Evolutionary conservation across 2,113 vertebrate species (phyloP).

Genomic region (Lasiurus cinereus): DNA sequence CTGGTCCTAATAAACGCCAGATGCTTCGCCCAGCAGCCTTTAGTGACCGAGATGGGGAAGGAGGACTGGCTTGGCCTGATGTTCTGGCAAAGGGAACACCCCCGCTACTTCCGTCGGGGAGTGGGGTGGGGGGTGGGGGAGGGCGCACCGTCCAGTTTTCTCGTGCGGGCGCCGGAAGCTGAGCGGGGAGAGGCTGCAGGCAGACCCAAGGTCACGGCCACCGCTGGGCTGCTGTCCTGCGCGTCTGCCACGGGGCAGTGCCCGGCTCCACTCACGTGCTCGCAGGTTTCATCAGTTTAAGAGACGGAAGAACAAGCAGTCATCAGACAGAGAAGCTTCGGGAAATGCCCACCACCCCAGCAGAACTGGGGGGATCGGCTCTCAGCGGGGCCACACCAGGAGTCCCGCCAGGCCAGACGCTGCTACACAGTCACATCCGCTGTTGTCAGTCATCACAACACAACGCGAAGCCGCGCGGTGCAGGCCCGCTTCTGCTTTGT

Average conservation of each 20-base stretch:
- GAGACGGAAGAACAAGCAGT: neutral
- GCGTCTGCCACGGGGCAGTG: neutral
- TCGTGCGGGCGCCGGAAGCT: neutral
- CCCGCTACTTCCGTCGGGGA: neutral
- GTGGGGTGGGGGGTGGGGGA: neutral
- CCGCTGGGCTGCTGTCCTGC: neutral
- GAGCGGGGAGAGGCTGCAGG: neutral
- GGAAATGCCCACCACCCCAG: neutral
- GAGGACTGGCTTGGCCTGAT: neutral
- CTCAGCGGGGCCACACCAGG: neutral
- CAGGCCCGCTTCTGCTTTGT: neutral
- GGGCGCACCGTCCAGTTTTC: neutral
- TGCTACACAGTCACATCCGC: neutral
- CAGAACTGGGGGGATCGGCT: neutral
- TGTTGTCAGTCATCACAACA: neutral
- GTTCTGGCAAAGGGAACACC: neutral
- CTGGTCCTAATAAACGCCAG: neutral
- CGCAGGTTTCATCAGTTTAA: neutral
- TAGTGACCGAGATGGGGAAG: neutral
- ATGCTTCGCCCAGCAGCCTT: neutral
- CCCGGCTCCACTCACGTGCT: neutral
- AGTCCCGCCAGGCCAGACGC: neutral
- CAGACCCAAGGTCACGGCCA: neutral
- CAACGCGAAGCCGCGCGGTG: neutral
- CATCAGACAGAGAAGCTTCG: neutral